phyloP scores from a whole-genome alignment of 53 echinoderm and acorn worm species.

The Antedon mediterranea region DNA sequence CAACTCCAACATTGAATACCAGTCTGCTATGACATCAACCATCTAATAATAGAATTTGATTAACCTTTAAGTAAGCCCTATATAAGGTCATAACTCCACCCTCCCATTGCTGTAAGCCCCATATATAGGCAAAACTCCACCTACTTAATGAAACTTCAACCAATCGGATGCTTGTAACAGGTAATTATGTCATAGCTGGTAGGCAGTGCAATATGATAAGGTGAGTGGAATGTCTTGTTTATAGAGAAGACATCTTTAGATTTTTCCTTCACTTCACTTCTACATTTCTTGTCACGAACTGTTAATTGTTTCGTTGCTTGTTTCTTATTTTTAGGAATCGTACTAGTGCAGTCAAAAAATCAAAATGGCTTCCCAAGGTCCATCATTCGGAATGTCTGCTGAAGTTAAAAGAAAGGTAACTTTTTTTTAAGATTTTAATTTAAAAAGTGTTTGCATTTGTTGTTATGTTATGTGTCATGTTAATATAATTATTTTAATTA shows the following conservation, averaged over 20 bases:
- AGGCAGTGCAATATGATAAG: not conserved
- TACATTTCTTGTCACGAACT: not conserved
- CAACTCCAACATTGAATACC: not conserved
- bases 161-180: not conserved
- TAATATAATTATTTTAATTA: no score
- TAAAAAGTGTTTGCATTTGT: no score
- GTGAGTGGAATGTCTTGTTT: not conserved
- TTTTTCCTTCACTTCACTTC: not conserved
- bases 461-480: no score
- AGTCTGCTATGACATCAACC: not conserved
- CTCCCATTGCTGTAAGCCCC: not conserved
- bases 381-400: conserved; percentile 21
- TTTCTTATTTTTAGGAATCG: not conserved
- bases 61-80: no score
- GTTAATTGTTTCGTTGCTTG: not conserved
- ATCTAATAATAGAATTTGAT: not conserved
- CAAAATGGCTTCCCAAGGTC: conserved; percentile 17
- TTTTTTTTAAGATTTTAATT: no score
- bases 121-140: not conserved
- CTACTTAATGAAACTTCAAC: not conserved
- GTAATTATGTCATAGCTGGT: not conserved
- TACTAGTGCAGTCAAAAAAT: not conserved
- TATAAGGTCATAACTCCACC: no score
- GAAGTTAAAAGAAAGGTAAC: conserved; percentile 15
- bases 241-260: not conserved